These are phyloP conservation scores for Hydrochoerus hydrochaeris DNA, from an alignment of 2,113 vertebrate species.

Conservation along the genomic window DNA sequence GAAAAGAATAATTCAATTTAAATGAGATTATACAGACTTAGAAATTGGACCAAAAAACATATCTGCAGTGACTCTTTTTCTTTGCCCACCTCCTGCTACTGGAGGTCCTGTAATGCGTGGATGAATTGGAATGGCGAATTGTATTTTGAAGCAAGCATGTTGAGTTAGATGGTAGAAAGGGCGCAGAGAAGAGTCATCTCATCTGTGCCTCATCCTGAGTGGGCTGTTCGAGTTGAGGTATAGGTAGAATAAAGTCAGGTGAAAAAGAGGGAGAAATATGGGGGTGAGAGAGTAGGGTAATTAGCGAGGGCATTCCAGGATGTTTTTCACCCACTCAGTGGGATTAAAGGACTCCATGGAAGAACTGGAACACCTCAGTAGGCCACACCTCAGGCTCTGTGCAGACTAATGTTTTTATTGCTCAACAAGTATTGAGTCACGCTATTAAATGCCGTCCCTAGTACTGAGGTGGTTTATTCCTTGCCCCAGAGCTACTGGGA, in stretches of 20 bases:
- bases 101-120: neutral
- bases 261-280: neutral
- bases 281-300: rapidly evolving
- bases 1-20: conserved; percentile 36
- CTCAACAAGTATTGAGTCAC: conserved; percentile 70
- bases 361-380: neutral
- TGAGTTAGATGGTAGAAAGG: neutral
- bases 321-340: neutral
- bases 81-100: rapidly evolving
- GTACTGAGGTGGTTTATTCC: conserved; percentile 14
- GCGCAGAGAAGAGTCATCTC: neutral
- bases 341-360: neutral
- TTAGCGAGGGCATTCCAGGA: neutral
- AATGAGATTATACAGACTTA: neutral
- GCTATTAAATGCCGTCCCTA: conserved; percentile 46
- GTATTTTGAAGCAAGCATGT: rapidly evolving
- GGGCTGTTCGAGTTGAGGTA: neutral
- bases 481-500: conserved; percentile 61
- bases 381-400: conserved; percentile 40
- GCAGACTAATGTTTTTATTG: conserved; percentile 49
- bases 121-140: neutral
- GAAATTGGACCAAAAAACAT: neutral
- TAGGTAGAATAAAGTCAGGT: neutral
- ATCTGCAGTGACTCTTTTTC: neutral
- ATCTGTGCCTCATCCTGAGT: neutral